Conservation (phyloP, 2,888 invertebrate genomes). For the Hylaea fasciaria region DNA sequence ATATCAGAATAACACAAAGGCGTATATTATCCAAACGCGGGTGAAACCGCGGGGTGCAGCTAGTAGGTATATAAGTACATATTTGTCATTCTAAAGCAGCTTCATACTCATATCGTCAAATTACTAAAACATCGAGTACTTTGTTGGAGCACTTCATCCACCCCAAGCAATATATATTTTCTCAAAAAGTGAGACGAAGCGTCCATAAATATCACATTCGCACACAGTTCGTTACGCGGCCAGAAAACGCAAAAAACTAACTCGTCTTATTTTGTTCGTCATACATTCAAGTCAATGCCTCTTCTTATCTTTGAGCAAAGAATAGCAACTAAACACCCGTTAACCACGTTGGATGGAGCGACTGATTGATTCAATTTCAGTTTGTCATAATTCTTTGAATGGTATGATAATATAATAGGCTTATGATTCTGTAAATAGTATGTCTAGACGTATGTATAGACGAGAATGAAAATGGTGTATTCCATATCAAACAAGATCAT, state of each 20-base stretch:
- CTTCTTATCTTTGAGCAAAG: neutral
- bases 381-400: no score
- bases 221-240: constrained; percentile 57
- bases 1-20: no score
- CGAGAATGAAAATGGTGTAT: no score
- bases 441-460: no score
- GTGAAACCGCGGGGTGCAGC: no score
- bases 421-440: no score
- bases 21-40: no score
- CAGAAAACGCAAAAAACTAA: constrained; percentile 44
- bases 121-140: constrained; percentile 44
- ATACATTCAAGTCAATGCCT: constrained; percentile 28
- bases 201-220: constrained; percentile 57
- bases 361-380: no score
- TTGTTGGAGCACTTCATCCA: constrained; percentile 43
- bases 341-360: no score
- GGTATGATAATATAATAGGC: no score
- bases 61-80: no score
- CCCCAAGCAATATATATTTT: constrained; percentile 52
- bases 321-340: constrained; percentile 8
- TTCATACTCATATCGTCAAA: constrained; percentile 11
- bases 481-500: no score
- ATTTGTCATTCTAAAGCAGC: constrained; percentile 1
- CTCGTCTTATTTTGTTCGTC: constrained; percentile 25
- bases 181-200: constrained; percentile 52